Base-by-base conservation (phyloP, 2,113 vertebrate species). In the Galeopterus variegatus region DNA sequence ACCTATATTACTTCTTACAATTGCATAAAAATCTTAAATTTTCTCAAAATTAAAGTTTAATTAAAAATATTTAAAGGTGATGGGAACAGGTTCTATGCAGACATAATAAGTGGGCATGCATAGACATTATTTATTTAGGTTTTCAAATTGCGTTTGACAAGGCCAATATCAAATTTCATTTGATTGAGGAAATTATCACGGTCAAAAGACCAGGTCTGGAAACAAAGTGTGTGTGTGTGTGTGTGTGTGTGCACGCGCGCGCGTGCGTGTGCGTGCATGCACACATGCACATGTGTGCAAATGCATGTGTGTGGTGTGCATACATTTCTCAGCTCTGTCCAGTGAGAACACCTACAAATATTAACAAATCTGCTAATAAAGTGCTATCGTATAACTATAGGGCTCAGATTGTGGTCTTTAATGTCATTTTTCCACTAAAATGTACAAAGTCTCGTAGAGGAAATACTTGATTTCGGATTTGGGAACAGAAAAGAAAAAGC, bases 341-440 rank as follows among this genome's bases (percentile, higher is more conserved):
- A 1, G 58, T 67, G 75, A 11, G 21, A 73, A 26, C 18, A 15
- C 23, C 11, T n/a, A 13, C 28, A 72, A 10, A 19, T 9, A 3
- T 3, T 5, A 56, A 48, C 33, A 26, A 11, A n/a, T 15, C 2
- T 31, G 31, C 1, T 54, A 12, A 26, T 6, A 14, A 1, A 5
- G 36, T 33, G 18, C 17, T n/a, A 12, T 9, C 31, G 14, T 45
- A 28, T 1, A 11, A 8, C 28, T 15, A 3, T 48, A 3, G 2
- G 12, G 50, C 15, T 31, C 8, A 9, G 9, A 62, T 7, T 3
- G 19, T 5, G 24, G 45, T 79, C 75, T 65, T 23, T n/a, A 19
- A 58, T 8, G 60, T 50, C 28, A 33, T 36, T n/a, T 79, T 77
- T 23, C 41, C 56, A 58, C 12, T 23, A 23, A 67, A 72, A 72